Evolutionary conservation across 2,113 vertebrate genomes (phyloP).

Genomic region (Chitala chitala): DNA sequence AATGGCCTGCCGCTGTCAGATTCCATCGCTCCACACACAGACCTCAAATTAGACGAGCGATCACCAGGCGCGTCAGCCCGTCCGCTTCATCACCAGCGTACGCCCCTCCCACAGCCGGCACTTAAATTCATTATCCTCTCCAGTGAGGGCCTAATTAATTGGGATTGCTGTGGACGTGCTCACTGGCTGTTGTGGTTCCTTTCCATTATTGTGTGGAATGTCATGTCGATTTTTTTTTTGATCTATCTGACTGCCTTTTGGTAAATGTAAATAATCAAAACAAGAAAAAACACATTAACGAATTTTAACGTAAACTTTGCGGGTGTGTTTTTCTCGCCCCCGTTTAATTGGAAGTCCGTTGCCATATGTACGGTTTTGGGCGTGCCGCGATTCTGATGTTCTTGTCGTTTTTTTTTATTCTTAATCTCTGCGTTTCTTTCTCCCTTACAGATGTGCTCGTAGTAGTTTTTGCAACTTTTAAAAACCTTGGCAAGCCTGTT

Average conservation of each 20-base stretch:
- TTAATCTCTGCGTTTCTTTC: background rate
- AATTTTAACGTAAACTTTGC: background rate
- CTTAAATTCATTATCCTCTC: conserved; percentile 60
- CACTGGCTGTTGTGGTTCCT: conserved; percentile 41
- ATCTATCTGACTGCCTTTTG: background rate
- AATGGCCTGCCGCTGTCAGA: conserved; percentile 64
- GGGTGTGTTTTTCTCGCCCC: background rate
- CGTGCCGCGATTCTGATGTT: no score
- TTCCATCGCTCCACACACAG: conserved; percentile 62
- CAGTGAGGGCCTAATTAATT: conserved; percentile 45
- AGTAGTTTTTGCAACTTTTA: conserved; percentile 21
- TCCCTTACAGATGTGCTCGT: background rate
- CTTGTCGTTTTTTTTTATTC: background rate
- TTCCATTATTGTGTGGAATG: background rate
- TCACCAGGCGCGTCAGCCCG: conserved; percentile 47
- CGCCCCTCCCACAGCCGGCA: conserved; percentile 52
- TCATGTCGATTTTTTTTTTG: conserved; percentile 34
- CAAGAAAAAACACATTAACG: background rate
- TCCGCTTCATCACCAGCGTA: conserved; percentile 6
- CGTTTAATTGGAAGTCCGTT: background rate
- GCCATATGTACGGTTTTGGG: no score
- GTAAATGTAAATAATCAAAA: background rate
- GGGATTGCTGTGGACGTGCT: conserved; percentile 50
- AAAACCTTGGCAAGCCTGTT: conserved; percentile 38
- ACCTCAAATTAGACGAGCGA: conserved; percentile 67